phyloP scores from a whole-genome alignment of 2,113 vertebrate species.

The Petrocephalus microphthalmus region DNA sequence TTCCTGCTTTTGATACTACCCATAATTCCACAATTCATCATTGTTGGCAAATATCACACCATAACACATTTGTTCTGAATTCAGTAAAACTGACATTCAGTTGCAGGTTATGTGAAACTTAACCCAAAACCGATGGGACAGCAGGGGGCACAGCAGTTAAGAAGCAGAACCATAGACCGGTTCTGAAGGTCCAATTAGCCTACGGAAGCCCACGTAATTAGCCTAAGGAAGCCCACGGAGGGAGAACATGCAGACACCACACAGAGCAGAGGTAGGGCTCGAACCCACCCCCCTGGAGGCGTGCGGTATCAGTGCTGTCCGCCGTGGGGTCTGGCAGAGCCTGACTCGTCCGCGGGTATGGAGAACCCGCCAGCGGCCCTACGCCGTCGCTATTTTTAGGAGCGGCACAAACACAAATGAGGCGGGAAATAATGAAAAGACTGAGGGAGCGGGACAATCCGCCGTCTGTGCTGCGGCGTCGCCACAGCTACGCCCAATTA shows the following conservation, averaged over 20 bases:
- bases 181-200: background rate
- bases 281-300: background rate
- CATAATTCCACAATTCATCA: background rate
- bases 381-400: constrained; percentile 21
- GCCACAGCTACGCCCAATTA: constrained; percentile 24
- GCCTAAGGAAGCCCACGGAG: background rate
- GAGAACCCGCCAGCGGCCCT: background rate
- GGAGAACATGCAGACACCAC: background rate
- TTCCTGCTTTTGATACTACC: background rate
- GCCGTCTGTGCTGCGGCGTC: constrained; percentile 29
- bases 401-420: constrained; percentile 25
- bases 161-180: background rate
- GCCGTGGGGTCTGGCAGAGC: background rate
- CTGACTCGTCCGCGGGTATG: background rate
- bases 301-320: background rate
- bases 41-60: background rate
- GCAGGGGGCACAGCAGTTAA: background rate
- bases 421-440: constrained; percentile 35
- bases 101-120: background rate
- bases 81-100: background rate
- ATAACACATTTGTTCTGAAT: background rate
- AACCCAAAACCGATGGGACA: background rate
- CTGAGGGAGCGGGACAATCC: constrained; percentile 32
- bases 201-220: background rate
- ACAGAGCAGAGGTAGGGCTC: background rate